These are phyloP conservation scores for Thumatha senex DNA, from an alignment of 2,888 invertebrate genomes.

Conservation along the genomic window DNA sequence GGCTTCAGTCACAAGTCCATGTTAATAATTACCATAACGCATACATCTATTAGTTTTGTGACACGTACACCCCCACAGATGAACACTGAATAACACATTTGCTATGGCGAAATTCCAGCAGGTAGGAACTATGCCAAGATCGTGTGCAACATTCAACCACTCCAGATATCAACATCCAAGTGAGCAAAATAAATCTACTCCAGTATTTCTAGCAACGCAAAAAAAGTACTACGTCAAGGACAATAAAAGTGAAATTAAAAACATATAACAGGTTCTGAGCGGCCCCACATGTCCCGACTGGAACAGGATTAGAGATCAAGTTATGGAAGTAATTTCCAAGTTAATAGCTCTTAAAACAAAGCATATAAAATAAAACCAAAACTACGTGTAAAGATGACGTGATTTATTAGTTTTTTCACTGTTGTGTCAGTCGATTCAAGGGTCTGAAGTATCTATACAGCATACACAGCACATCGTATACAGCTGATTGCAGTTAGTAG, in stretches of 20 bases:
- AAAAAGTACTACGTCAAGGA: too few relatives aligned
- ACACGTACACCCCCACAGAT: constrained; percentile 22
- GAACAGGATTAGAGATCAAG: too few relatives aligned
- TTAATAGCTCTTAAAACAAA: too few relatives aligned
- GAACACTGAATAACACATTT: constrained; percentile 12
- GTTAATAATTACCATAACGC: constrained; percentile 23
- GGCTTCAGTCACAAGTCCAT: constrained; percentile 29
- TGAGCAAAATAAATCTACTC: neutral
- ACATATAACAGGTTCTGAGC: too few relatives aligned
- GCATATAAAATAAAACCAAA: too few relatives aligned
- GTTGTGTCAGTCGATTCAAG: neutral
- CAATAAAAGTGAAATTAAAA: too few relatives aligned
- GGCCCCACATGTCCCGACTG: too few relatives aligned
- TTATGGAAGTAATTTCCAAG: too few relatives aligned
- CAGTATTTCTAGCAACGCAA: neutral
- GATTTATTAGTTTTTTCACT: neutral
- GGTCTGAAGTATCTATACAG: neutral
- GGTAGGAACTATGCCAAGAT: constrained; percentile 36
- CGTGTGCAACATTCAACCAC: constrained; percentile 15
- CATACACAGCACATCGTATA: too few relatives aligned
- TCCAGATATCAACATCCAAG: constrained; percentile 5
- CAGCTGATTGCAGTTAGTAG: neutral
- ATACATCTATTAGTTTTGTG: constrained; percentile 12
- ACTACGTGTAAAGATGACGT: neutral
- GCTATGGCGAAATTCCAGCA: constrained; percentile 28